These are phyloP conservation scores for Bradypodion pumilum DNA, from an alignment of 2,797 vertebrate species.

Conservation along the genomic window DNA sequence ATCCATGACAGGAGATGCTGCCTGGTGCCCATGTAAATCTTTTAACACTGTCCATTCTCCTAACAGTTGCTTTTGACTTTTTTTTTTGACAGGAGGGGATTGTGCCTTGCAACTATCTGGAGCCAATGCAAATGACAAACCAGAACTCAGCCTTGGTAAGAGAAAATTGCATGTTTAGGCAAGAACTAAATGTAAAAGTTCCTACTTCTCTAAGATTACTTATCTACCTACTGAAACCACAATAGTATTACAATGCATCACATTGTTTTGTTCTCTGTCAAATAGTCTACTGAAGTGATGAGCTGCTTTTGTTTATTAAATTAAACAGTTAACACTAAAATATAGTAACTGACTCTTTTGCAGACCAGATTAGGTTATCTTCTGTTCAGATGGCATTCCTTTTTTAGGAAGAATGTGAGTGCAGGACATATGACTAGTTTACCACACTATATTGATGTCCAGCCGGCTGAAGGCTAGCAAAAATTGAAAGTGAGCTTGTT, in stretches of 20 bases:
- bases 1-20: neutral
- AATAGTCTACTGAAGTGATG: neutral
- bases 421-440: neutral
- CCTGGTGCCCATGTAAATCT: neutral
- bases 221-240: neutral
- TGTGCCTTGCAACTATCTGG: conserved; percentile 93
- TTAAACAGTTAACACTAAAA: too few species aligned
- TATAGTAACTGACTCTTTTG: neutral
- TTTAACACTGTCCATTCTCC: neutral
- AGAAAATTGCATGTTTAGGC: neutral
- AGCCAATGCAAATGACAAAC: conserved; percentile 84
- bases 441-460: too few species aligned
- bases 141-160: conserved; percentile 58
- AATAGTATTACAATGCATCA: too few species aligned
- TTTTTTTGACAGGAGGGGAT: conserved; percentile 84
- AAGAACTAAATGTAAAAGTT: neutral
- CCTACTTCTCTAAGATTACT: neutral
- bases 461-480: too few species aligned
- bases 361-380: neutral
- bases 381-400: neutral
- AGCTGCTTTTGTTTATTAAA: too few species aligned
- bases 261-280: neutral
- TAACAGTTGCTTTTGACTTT: neutral
- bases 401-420: neutral
- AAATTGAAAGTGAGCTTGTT: too few species aligned